Evolutionary conservation across 2,113 vertebrate genomes (phyloP).

Genomic region (Ophthalmotilapia sp.): DNA sequence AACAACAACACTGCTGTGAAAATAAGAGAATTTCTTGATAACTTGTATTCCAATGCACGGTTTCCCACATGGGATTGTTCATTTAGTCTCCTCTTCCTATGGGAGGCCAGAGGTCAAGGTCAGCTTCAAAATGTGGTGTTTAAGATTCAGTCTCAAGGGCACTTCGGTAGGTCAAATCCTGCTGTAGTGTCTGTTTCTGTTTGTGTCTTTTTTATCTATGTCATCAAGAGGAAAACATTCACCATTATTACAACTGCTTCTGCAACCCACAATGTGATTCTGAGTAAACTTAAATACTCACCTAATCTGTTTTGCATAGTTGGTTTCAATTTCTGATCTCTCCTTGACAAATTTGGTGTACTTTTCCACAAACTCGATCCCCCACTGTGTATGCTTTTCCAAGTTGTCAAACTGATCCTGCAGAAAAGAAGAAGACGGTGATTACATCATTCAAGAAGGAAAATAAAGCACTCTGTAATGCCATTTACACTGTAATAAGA

Average conservation of each 20-base stretch:
- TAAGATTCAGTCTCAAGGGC: constrained; percentile 4
- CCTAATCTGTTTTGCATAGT: constrained; percentile 98
- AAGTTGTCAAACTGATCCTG: constrained; percentile 98
- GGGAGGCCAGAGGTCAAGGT: constrained; percentile 28
- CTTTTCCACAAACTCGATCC: constrained; percentile 90
- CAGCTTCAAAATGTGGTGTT: neutral
- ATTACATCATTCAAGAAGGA: neutral
- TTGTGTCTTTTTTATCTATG: neutral
- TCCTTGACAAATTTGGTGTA: constrained; percentile 98
- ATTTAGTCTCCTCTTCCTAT: neutral
- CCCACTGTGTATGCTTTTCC: constrained; percentile 94
- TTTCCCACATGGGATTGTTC: neutral
- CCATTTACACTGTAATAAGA: neutral
- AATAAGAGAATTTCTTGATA: neutral
- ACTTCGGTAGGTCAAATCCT: constrained; percentile 3
- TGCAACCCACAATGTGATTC: neutral
- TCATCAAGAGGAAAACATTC: neutral
- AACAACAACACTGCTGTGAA: neutral
- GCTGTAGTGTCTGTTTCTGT: neutral
- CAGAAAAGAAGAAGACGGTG: neutral
- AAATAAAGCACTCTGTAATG: neutral
- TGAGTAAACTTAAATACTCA: constrained; percentile 60
- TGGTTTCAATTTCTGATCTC: constrained; percentile 90
- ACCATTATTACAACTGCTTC: neutral
- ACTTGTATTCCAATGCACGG: neutral